Evolutionary conservation across 2,888 invertebrate species (phyloP), one percentile per base, ranked within the genome.

Genomic region (Melipona bicolor): DNA sequence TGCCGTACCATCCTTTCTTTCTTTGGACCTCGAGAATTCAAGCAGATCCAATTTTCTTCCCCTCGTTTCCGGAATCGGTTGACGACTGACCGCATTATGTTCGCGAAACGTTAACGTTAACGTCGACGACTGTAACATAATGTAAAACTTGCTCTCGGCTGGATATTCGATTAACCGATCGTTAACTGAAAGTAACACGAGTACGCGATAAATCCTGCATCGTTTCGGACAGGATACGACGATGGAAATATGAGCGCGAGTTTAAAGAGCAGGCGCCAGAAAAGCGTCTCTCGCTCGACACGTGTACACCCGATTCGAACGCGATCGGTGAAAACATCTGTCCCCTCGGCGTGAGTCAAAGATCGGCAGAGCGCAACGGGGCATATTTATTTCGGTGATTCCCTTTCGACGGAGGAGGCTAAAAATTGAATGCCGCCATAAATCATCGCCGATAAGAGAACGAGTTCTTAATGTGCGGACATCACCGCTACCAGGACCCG

Each of bases 381-480:
- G 75, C 81, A 83, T 89, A 90, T 88, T 89, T 90, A 90, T 90
- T 88, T 87, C 88, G 84, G 84, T 83, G 87, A 90, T 88, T 89
- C 90, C 84, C 88, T 90, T 88, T 89, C 90, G 88, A 90, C 90
- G 87, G 43, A 88, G 88, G 84, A 79, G 89, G 79, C 85, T 90
- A 91, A 91, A 91, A 91, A 91, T 90, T 91, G 86, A 91, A 90
- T 89, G 89, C 85, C 80, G 69, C 84, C 84, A 90, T 91, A 91
- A 91, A 91, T 91, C 91, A 91, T 91, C 88, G 86, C 81, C 86
- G 91, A 91, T 91, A 91, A 91, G 91, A 88, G 91, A 91, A 91
- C 91, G 89, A 90, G 91, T 91, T 91, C 90, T 91, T 91, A 91
- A 91, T 91, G 91, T 72, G 91, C 89, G 90, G 91, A 91, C 91